These are phyloP conservation scores for Drosophila orosa DNA, from an alignment of 1,140 invertebrate species.

Conservation along the genomic window DNA sequence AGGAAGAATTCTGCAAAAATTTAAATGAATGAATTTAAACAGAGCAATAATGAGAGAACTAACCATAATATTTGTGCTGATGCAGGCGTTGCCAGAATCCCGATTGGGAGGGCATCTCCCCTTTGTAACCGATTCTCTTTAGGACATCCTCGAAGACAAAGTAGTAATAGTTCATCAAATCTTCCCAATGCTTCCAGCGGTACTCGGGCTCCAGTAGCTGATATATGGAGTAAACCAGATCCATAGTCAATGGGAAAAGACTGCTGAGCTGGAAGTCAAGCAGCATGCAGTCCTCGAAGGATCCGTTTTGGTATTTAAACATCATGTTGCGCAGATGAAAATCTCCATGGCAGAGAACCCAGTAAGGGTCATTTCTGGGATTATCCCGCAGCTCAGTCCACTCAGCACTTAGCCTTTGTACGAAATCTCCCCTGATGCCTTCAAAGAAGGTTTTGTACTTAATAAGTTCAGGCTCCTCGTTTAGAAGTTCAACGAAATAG, in stretches of 20 bases:
- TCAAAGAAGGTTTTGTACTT: constrained; percentile 32
- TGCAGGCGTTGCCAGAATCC: constrained; percentile 41
- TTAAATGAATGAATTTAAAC: not conserved
- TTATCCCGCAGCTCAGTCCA: constrained; percentile 10
- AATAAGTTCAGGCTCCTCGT: constrained; percentile 17
- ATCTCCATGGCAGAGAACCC: constrained; percentile 45
- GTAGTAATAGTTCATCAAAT: constrained; percentile 54
- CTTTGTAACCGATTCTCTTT: constrained; percentile 37
- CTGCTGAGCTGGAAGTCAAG: constrained; percentile 58
- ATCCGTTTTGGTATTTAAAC: constrained; percentile 45
- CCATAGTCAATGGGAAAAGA: constrained; percentile 43
- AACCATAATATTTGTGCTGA: constrained; percentile 36
- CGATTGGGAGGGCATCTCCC: constrained; percentile 34
- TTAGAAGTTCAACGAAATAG: constrained; percentile 44
- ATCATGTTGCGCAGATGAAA: constrained; percentile 61
- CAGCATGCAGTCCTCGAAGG: constrained; percentile 50
- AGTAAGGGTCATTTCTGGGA: constrained; percentile 12
- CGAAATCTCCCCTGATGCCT: constrained; percentile 4
- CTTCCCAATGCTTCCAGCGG: constrained; percentile 29
- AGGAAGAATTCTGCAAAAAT: constrained; percentile 25
- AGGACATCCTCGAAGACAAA: constrained; percentile 27
- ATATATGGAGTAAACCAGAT: constrained; percentile 52
- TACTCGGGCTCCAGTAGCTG: constrained; percentile 41
- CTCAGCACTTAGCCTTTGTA: not conserved
- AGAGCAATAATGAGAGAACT: not conserved